Evolutionary conservation across 2,797 vertebrate genomes (phyloP).

Genomic region (Acestrorhynchus altus): DNA sequence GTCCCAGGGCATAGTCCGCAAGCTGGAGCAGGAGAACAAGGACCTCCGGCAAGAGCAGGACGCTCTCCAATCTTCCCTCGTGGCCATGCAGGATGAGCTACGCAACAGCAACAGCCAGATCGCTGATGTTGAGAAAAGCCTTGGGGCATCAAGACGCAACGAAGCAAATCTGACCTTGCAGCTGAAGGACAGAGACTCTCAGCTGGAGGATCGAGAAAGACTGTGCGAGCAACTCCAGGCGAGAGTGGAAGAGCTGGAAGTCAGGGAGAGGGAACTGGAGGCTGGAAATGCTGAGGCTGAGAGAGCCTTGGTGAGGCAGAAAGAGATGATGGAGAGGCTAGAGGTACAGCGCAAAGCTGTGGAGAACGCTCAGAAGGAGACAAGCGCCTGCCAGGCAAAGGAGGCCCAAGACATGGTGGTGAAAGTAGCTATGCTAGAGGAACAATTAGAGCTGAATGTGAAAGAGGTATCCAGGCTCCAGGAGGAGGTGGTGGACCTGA

Average conservation of each 20-base stretch:
- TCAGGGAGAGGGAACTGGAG: conserved; percentile 72
- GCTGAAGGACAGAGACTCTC: conserved; percentile 72
- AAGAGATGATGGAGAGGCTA: conserved; percentile 75
- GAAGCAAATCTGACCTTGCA: conserved; percentile 78
- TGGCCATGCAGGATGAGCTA: conserved; percentile 80
- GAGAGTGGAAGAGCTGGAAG: conserved; percentile 69
- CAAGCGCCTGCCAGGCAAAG: conserved; percentile 62
- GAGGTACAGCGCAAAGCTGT: conserved; percentile 72
- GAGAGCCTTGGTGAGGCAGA: conserved; percentile 73
- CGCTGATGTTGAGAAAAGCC: conserved; percentile 79
- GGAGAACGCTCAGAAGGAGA: conserved; percentile 75
- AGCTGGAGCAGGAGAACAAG: conserved; percentile 80
- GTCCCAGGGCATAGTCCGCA: conserved; percentile 73
- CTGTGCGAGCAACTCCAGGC: conserved; percentile 75
- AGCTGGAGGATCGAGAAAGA: conserved; percentile 74
- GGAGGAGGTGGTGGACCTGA: conserved; percentile 76
- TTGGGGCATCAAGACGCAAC: conserved; percentile 75
- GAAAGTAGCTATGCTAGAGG: conserved; percentile 76
- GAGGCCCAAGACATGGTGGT: conserved; percentile 70
- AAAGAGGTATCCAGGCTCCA: conserved; percentile 85
- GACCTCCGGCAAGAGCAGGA: conserved; percentile 82
- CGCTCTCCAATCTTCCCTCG: conserved; percentile 73
- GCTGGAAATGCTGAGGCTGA: conserved; percentile 75
- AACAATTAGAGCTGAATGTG: conserved; percentile 78
- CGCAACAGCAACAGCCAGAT: conserved; percentile 78